Evolutionary conservation across 2,797 vertebrate species (phyloP), one percentile per base, ranked within the genome.

Genomic region (Enteromius paludinosus): DNA sequence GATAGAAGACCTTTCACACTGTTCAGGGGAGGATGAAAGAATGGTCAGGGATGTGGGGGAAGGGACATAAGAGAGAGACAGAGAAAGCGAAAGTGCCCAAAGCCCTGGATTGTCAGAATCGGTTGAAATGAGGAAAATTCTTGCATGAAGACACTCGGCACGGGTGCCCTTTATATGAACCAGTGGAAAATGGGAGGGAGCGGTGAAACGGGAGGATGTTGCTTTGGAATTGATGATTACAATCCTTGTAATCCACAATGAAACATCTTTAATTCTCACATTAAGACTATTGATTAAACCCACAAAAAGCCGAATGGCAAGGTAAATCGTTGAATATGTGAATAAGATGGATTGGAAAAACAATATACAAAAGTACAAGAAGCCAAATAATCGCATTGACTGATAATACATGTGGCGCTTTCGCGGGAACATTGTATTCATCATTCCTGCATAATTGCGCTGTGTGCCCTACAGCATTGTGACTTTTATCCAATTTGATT

Each of bases 101-200:
- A 92, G 92, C 89, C 89, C 89, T 88, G 85, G 88, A 90, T 91
- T 92, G 91, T 93, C 85, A 88, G 80, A 91, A 93, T 92, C 91
- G 45, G 33, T 87, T 87, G 84, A 85, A 82, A 81, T 78, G 38
- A 83, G 83, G 64, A 85, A 82, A 88, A 87, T 74, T 81, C 64
- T 86, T 76, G 86, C 83, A 75, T 86, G 82, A 83, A 66, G 62
- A 87, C 61, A 69, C 64, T 86, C 75, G 72, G 79, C 81, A 65
- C 28, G 62, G 70, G 83, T 95, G 95, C 94, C 94, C 93, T 94
- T 91, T 90, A 88, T 91, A 89, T 94, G 92, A 96, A 95, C 94
- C 87, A 82, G 70, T 74, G 84, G 85, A 89, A 90, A 91, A 90
- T 86, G 85, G 74, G 84, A 90, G 88, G 62, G 76, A 86, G 74